A percentile compares a stretch with the other conserved stretches of the same genome.
Evolutionary conservation across 1,140 invertebrate genomes (phyloP).

Genomic region (Apolygus lucorum): DNA sequence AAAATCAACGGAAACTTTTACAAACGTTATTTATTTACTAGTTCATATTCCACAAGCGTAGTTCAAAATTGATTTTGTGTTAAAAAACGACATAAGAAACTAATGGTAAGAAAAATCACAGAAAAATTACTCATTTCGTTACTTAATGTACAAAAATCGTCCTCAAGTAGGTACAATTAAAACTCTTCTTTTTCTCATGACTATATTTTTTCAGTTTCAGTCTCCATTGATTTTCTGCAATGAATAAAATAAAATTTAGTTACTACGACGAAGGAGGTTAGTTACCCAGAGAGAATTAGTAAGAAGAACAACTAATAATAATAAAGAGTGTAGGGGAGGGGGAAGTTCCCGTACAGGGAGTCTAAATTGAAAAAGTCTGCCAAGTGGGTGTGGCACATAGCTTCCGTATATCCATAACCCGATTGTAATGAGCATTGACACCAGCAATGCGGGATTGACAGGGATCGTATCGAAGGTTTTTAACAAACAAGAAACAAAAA

Average conservation of each 20-base stretch:
- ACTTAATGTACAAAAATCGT: neutral
- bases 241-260: neutral
- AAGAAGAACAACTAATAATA: neutral
- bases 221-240: slow-evolving; percentile 19
- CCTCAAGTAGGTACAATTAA: neutral
- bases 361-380: no score
- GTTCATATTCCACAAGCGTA: neutral
- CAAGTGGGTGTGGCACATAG: no score
- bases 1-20: slow-evolving; percentile 11
- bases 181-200: neutral
- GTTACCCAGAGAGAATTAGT: no score
- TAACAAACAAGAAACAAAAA: no score
- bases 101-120: slow-evolving; percentile 3
- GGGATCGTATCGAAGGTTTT: no score
- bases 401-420: no score
- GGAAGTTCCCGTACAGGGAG: no score
- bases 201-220: neutral
- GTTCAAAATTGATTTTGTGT: no score
- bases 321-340: neutral
- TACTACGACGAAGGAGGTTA: neutral
- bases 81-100: neutral
- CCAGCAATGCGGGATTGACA: no score
- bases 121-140: neutral
- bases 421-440: no score
- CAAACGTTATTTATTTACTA: neutral